These are phyloP conservation scores for Geotrypetes seraphini DNA, from an alignment of 2,797 vertebrate genomes.

Conservation along the genomic window DNA sequence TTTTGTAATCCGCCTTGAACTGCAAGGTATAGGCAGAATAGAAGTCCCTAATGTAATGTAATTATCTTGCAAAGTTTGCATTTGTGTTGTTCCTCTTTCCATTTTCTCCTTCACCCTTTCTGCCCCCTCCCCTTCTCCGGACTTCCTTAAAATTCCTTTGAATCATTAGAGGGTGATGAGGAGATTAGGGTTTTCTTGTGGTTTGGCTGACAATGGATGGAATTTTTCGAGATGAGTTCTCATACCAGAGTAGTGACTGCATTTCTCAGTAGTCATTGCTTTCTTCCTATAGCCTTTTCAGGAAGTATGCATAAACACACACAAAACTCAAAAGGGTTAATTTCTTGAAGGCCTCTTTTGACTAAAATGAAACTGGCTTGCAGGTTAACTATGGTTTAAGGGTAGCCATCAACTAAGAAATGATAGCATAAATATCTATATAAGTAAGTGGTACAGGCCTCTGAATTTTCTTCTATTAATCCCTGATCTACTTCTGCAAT, in stretches of 20 bases:
- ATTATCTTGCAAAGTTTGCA: too few relatives aligned
- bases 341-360: constrained; percentile 4
- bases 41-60: too few relatives aligned
- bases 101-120: too few relatives aligned
- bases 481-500: too few relatives aligned
- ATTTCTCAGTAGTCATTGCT: constrained; percentile 5
- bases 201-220: constrained; percentile 23
- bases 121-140: background rate
- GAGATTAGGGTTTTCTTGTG: constrained; percentile 17
- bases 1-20: too few relatives aligned
- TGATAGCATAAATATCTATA: too few relatives aligned
- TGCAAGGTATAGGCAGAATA: too few relatives aligned
- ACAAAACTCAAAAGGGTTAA: constrained; percentile 1
- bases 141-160: background rate
- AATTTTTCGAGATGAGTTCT: constrained; percentile 13
- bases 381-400: background rate
- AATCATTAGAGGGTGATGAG: constrained; percentile 4
- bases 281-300: constrained; percentile 30
- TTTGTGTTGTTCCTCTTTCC: too few relatives aligned
- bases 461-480: too few relatives aligned
- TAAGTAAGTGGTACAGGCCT: too few relatives aligned
- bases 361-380: background rate
- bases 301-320: constrained; percentile 13
- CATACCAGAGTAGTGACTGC: constrained; percentile 14
- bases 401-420: background rate